These are phyloP conservation scores for Spilogale gracilis DNA, from an alignment of 2,113 vertebrate genomes.

Conservation along the genomic window DNA sequence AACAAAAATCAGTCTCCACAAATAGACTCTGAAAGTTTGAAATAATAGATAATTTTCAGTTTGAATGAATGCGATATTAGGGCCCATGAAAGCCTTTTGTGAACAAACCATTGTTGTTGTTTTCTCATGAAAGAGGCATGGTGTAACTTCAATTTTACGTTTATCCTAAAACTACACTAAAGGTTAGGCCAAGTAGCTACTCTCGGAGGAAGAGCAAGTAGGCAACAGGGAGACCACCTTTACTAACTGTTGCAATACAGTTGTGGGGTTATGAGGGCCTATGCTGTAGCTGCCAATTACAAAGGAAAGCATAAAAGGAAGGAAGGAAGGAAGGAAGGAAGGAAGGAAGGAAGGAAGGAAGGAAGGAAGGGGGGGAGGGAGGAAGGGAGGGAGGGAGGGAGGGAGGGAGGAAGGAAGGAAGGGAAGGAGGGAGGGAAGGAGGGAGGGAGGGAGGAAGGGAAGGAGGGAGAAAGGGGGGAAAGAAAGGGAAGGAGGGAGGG, in stretches of 20 bases:
- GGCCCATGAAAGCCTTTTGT: neutral
- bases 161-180: neutral
- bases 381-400: too few species aligned
- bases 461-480: neutral
- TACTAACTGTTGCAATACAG: neutral
- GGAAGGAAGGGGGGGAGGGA: neutral
- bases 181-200: neutral
- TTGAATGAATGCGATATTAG: conserved; percentile 2
- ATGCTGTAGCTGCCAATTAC: neutral
- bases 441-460: neutral
- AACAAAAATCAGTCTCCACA: neutral
- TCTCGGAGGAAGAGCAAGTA: neutral
- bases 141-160: neutral
- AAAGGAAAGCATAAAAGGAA: neutral
- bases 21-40: neutral
- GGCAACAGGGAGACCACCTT: neutral
- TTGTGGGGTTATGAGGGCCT: neutral
- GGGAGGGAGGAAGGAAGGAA: too few species aligned
- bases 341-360: neutral
- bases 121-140: neutral
- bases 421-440: neutral
- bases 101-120: neutral
- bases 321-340: too few species aligned
- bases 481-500: neutral
- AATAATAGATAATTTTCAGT: neutral